Percentiles rank a stretch among this genome's conserved stretches.
phyloP scores from a whole-genome alignment of 2,888 invertebrate species.

The Chymomyza caudatula region DNA sequence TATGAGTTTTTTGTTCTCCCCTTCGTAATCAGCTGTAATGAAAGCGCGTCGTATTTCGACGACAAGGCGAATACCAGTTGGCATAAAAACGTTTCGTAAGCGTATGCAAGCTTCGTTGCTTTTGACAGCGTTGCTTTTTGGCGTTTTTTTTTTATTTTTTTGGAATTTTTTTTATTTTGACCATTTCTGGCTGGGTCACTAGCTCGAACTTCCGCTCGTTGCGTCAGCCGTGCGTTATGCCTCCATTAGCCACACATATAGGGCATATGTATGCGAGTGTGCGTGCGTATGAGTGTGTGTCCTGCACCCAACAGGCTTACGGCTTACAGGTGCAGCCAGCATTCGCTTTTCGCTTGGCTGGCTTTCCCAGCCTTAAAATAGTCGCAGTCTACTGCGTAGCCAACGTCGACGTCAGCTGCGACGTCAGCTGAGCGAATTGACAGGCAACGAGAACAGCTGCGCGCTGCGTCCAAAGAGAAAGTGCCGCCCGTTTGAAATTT shows the following conservation, averaged over 20 bases:
- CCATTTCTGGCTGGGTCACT: slow-evolving; percentile 56
- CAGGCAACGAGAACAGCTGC: slow-evolving; percentile 47
- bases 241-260: not conserved
- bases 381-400: not conserved
- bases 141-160: slow-evolving; percentile 19
- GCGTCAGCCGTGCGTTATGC: not conserved
- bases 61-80: no score
- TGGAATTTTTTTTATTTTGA: slow-evolving; percentile 44
- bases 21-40: no score
- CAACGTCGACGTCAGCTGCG: slow-evolving; percentile 21
- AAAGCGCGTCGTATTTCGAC: no score
- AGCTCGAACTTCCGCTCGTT: slow-evolving; percentile 62
- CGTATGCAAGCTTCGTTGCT: not conserved
- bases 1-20: no score
- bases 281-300: slow-evolving; percentile 10
- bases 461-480: not conserved
- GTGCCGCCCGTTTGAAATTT: slow-evolving; percentile 46
- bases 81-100: not conserved
- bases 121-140: not conserved
- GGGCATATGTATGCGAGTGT: not conserved
- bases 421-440: slow-evolving; percentile 6
- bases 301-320: not conserved
- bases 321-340: slow-evolving; percentile 44
- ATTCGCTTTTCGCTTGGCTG: not conserved
- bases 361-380: not conserved